Percentiles rank a stretch among this genome's conserved stretches.
Evolutionary conservation across 2,113 vertebrate genomes (phyloP).

Genomic region (Ellobius talpinus): DNA sequence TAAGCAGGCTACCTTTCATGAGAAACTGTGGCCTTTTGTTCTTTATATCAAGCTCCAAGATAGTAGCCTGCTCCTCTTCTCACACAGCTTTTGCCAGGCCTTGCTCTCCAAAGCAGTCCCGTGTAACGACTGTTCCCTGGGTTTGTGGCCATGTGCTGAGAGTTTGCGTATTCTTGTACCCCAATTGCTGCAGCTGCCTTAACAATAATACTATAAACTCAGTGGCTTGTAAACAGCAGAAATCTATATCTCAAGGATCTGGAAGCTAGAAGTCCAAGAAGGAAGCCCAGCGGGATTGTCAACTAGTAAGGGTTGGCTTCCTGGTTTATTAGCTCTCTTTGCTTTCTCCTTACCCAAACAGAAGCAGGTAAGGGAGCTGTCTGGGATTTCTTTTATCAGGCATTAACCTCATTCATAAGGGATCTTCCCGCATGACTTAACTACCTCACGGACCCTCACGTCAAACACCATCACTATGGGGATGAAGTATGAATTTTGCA

Average conservation of each 20-base stretch:
- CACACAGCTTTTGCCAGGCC: background rate
- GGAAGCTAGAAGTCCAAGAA: background rate
- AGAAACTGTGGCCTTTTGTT: constrained; percentile 14
- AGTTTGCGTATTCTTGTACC: background rate
- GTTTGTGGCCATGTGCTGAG: background rate
- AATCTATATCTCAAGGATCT: background rate
- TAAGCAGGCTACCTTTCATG: constrained; percentile 22
- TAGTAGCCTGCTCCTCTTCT: background rate
- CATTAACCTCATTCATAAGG: too few relatives aligned
- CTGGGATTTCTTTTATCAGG: background rate
- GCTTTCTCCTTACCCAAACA: background rate
- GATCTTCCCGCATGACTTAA: background rate
- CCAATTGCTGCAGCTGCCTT: background rate
- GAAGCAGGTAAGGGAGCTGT: too few relatives aligned
- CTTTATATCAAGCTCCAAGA: background rate
- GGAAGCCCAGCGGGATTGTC: background rate
- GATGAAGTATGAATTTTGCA: background rate
- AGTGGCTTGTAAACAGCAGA: background rate
- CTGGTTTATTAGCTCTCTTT: background rate
- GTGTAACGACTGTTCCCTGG: background rate
- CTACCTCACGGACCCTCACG: background rate
- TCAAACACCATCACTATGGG: background rate
- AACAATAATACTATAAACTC: background rate
- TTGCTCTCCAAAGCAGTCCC: background rate
- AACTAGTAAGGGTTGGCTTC: background rate